These are phyloP conservation scores for Seira musarum DNA, from an alignment of 2,888 invertebrate species.

Conservation along the genomic window DNA sequence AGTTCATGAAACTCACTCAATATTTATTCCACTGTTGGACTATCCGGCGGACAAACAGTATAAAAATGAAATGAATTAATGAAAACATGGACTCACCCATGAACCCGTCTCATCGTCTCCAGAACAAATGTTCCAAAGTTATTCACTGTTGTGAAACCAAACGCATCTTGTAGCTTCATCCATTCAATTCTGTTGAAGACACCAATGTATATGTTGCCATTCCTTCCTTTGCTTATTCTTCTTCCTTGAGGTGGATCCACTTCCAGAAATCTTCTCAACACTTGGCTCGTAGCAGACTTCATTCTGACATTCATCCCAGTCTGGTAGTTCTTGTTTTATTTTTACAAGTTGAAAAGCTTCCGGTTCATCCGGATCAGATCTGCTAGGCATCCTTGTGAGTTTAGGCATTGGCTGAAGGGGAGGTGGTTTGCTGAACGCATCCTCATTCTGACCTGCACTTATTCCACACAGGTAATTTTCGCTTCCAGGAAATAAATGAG, in stretches of 20 bases:
- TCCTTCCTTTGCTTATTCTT: slow-evolving; percentile 58
- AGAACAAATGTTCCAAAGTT: slow-evolving; percentile 56
- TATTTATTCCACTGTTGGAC: too few relatives aligned
- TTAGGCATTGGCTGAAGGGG: slow-evolving; percentile 32
- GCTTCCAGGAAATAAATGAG: neutral
- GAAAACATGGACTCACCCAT: slow-evolving; percentile 23
- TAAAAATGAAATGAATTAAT: too few relatives aligned
- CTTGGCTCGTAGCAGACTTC: neutral
- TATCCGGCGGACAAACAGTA: too few relatives aligned
- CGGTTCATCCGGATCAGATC: neutral
- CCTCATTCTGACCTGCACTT: too few relatives aligned
- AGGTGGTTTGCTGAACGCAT: neutral
- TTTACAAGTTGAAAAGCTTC: neutral
- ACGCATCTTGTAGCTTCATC: slow-evolving; percentile 51
- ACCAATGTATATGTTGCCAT: slow-evolving; percentile 61
- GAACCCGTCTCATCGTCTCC: slow-evolving; percentile 42
- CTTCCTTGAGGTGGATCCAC: slow-evolving; percentile 18
- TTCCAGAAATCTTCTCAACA: neutral
- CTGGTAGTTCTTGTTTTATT: slow-evolving; percentile 21
- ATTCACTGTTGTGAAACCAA: slow-evolving; percentile 53
- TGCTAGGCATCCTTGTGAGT: slow-evolving; percentile 17
- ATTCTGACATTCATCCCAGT: slow-evolving; percentile 22
- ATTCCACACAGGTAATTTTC: too few relatives aligned
- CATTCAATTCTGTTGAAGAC: slow-evolving; percentile 53
- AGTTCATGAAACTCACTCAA: slow-evolving; percentile 6